Conservation (phyloP, 1,140 invertebrate species). For the Andrena cerasifolii region DNA sequence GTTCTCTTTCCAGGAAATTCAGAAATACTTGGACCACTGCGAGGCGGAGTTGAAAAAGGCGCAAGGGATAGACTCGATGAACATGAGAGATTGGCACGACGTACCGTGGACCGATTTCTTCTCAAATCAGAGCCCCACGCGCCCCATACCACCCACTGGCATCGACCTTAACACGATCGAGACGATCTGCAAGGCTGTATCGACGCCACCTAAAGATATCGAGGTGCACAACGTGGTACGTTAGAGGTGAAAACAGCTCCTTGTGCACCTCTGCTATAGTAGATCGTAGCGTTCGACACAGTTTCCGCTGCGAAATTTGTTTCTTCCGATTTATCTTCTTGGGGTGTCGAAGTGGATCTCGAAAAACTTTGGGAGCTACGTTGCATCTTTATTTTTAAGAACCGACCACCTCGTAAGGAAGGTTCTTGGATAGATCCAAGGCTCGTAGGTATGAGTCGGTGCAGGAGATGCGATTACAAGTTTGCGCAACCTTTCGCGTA, state of each 20-base stretch:
- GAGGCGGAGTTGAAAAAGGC: constrained; percentile 90
- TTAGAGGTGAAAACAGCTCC: no score
- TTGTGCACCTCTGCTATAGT: no score
- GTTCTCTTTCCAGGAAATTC: constrained; percentile 63
- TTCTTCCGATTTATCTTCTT: no score
- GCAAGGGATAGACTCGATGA: constrained; percentile 85
- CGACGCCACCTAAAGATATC: constrained; percentile 85
- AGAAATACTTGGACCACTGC: constrained; percentile 80
- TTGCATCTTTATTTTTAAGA: no score
- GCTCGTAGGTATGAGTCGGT: no score
- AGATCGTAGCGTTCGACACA: no score
- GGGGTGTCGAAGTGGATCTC: no score
- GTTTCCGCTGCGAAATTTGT: no score
- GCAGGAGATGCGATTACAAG: no score
- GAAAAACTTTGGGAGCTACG: no score
- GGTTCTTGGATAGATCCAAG: no score
- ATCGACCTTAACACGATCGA: constrained; percentile 59
- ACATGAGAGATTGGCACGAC: constrained; percentile 92
- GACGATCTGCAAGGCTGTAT: constrained; percentile 84
- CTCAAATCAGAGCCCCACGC: constrained; percentile 82
- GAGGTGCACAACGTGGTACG: constrained; percentile 76
- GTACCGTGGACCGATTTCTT: constrained; percentile 91
- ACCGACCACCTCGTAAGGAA: no score
- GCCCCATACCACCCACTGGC: constrained; percentile 75
- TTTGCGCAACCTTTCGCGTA: constrained; percentile 79